Conservation (phyloP, 2,113 vertebrate genomes). For the Epinephelus fuscoguttatus region DNA sequence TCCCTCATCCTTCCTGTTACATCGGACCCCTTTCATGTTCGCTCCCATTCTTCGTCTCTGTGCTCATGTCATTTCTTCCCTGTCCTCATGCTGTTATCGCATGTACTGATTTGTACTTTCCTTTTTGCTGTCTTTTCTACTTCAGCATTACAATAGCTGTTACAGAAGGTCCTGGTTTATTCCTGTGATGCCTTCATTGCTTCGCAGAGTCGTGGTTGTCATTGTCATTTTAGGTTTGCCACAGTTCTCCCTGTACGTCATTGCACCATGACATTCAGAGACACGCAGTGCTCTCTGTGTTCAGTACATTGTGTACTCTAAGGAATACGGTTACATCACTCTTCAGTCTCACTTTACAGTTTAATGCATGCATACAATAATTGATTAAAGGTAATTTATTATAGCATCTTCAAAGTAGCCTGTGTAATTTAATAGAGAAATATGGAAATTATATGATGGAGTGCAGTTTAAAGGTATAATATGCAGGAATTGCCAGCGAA, state of each 20-base stretch:
- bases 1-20: slow-evolving; percentile 34
- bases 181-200: background rate
- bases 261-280: background rate
- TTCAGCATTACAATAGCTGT: slow-evolving; percentile 17
- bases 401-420: background rate
- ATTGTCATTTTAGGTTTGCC: background rate
- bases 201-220: background rate
- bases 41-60: slow-evolving; percentile 40
- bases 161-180: slow-evolving; percentile 1
- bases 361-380: background rate
- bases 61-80: slow-evolving; percentile 12
- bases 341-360: background rate
- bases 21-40: slow-evolving; percentile 45
- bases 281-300: background rate
- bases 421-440: background rate
- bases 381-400: background rate
- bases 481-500: no score
- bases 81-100: slow-evolving; percentile 22
- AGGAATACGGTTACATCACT: background rate
- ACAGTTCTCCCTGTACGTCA: background rate
- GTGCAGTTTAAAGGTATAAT: background rate
- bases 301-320: background rate
- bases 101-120: slow-evolving; percentile 9
- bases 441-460: background rate
- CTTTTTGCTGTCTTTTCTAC: slow-evolving; percentile 27